Evolutionary conservation across 2,797 vertebrate species (phyloP).

Genomic region (Podargus strigoides): DNA sequence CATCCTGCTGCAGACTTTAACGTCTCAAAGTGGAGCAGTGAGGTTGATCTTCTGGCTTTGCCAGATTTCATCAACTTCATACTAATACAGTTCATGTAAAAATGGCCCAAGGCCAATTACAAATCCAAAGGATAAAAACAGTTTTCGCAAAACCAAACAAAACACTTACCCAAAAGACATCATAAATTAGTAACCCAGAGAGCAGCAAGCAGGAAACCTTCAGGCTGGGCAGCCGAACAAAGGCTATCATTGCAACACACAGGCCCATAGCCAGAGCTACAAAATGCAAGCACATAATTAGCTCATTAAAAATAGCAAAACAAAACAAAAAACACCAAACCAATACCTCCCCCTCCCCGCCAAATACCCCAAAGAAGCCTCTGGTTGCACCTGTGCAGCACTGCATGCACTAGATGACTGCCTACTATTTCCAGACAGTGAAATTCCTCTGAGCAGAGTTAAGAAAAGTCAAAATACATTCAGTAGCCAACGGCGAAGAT

Average conservation of each 20-base stretch:
- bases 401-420: not conserved
- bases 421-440: not conserved
- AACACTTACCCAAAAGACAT: conserved; percentile 97
- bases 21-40: not conserved
- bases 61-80: not conserved
- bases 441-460: not conserved
- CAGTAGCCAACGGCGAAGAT: not conserved
- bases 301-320: not conserved
- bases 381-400: not conserved
- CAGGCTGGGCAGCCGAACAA: conserved; percentile 97
- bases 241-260: conserved; percentile 99
- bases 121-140: not conserved
- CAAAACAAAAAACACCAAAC: not conserved
- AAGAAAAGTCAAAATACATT: not conserved
- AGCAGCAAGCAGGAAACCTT: conserved; percentile 98
- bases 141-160: not conserved
- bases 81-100: not conserved
- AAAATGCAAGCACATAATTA: conserved; percentile 23
- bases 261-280: conserved; percentile 97
- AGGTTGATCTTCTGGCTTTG: not conserved
- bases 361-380: not conserved
- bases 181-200: conserved; percentile 97
- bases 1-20: not conserved
- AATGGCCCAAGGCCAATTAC: not conserved
- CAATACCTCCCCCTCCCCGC: not conserved